A percentile compares a stretch with the other conserved stretches of the same genome.
phyloP scores from a whole-genome alignment of 2,797 vertebrate genomes.

The Rachycentron canadum region DNA sequence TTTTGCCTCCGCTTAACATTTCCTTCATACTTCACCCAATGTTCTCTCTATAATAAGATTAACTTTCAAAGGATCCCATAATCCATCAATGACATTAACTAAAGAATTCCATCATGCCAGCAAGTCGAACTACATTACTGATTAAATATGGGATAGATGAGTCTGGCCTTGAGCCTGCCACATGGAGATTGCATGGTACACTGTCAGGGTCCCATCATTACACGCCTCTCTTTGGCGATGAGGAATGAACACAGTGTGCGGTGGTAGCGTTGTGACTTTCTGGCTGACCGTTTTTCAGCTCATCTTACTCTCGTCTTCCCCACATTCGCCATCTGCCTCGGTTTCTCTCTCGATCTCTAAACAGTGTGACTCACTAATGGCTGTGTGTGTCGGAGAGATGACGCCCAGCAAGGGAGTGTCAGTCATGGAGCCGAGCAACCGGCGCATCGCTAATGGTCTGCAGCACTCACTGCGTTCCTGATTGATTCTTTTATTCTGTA shows the following conservation, averaged over 20 bases:
- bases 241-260: constrained; percentile 27
- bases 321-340: constrained; percentile 43
- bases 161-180: not conserved
- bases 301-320: constrained; percentile 8
- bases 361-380: constrained; percentile 19
- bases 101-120: constrained; percentile 13
- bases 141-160: constrained; percentile 13
- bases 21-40: not conserved
- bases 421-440: constrained; percentile 9
- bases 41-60: constrained; percentile 27
- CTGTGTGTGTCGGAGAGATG: constrained; percentile 29
- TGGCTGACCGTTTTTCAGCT: not conserved
- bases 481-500: not conserved
- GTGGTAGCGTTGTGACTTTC: constrained; percentile 1
- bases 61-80: constrained; percentile 11
- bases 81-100: constrained; percentile 24
- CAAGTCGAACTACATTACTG: constrained; percentile 27
- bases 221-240: constrained; percentile 17
- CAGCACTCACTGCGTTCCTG: not conserved
- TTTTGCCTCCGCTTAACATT: not conserved
- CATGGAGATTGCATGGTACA: constrained; percentile 13
- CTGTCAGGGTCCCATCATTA: constrained; percentile 13
- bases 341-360: not conserved
- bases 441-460: not conserved
- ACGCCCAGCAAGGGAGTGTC: not conserved